phyloP scores from a whole-genome alignment of 2,797 vertebrate species.

The Brachyrhaphis roseni region DNA sequence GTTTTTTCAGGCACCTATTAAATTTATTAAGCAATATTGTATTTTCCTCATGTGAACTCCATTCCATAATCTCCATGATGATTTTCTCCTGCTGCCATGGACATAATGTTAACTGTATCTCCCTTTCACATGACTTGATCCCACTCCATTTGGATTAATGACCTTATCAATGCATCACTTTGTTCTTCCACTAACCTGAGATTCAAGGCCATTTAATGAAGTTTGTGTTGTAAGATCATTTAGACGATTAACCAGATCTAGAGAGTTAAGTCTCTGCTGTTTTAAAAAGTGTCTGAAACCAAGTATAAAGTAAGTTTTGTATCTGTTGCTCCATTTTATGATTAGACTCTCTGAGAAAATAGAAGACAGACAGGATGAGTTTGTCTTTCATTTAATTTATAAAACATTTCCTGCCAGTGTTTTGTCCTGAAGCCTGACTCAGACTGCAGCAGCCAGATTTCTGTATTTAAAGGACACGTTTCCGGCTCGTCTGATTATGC shows the following conservation, averaged over 20 bases:
- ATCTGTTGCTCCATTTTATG: neutral
- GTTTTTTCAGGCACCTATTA: neutral
- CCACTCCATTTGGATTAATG: neutral
- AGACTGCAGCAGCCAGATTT: neutral
- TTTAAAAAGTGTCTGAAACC: neutral
- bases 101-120: neutral
- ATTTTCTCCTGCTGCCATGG: neutral
- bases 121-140: slow-evolving; percentile 3
- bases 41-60: neutral
- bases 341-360: neutral
- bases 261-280: neutral
- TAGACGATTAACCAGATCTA: neutral
- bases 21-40: neutral
- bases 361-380: neutral
- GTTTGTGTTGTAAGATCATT: neutral
- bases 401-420: neutral
- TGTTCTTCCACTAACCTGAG: neutral
- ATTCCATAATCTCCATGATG: neutral
- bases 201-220: neutral
- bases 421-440: neutral
- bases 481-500: neutral
- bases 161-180: neutral
- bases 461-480: neutral
- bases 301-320: neutral
- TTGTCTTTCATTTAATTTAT: neutral